Evolutionary conservation across 2,888 invertebrate species (phyloP), one percentile per base, ranked within the genome.

Genomic region (Chrysolina haemoptera): DNA sequence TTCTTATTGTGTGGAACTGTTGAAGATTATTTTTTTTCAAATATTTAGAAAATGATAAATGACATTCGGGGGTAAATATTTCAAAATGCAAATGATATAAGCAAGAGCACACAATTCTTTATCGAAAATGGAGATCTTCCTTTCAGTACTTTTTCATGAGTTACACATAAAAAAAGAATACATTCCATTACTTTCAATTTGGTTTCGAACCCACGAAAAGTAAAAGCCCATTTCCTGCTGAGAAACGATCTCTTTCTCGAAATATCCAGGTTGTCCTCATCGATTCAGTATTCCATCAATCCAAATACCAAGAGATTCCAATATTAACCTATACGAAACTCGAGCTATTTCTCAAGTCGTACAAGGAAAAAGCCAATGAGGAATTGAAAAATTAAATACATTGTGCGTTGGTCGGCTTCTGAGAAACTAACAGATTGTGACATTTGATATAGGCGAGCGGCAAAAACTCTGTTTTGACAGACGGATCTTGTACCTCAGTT

Each of bases 321-420:
- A 43, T 43, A 63, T 55, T 55, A 55, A 20, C 35, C 6, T 35
- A 0, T 53, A 53, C 3, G 53, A 20, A 53, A 18, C 20, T 53
- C 16, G 11, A 50, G 20, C 18, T 16, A 53, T 53, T 53, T 53
- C 22, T 53, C 53, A 53, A 20, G 53, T 53, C 16, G 12, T 53
- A 53, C 20, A 53, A 20, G 20, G 53, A 22, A 53, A 20, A 53
- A 20, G 53, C 53, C 53, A 53, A 53, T 53, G 11, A 18, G 53
- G 20, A 53, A 53, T 53, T 53, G 53, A 22, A 53, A 53, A 53
- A 53, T 53, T 53, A 18, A 53, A 53, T 53, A 53, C 18, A 53
- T 53, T 53, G 53, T 53, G 53, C 22, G 53, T 53, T 4, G 18
- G 20, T 53, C 11, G 22, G 11, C 4, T 20, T 18, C 18, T 53